Evolutionary conservation across 2,113 vertebrate species (phyloP).

Genomic region (Speoplatyrhinus poulsoni): DNA sequence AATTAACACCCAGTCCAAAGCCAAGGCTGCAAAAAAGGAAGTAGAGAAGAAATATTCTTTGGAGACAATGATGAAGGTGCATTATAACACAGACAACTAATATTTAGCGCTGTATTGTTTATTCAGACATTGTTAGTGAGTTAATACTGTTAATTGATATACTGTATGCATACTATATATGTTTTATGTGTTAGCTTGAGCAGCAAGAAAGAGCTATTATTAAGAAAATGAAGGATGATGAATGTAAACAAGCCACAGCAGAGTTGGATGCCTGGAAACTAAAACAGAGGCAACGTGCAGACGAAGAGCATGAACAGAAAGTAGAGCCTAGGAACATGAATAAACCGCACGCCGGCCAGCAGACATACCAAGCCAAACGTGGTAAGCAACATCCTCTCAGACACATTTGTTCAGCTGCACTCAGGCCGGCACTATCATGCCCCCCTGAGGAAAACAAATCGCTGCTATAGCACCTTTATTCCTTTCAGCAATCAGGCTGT

Average conservation of each 20-base stretch:
- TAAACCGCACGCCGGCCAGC: conserved; percentile 3
- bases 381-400: conserved; percentile 27
- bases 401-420: no score
- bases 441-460: no score
- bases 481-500: no score
- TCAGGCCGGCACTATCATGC: no score
- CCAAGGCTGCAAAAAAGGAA: conserved; percentile 73
- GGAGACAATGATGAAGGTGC: conserved; percentile 86
- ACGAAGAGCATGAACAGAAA: conserved; percentile 51
- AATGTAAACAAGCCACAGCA: conserved; percentile 74
- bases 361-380: conserved; percentile 17
- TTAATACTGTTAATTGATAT: not conserved
- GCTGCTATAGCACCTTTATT: no score
- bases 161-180: not conserved
- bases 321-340: conserved; percentile 43
- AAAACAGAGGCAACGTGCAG: conserved; percentile 61
- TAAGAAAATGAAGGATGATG: conserved; percentile 83
- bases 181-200: conserved; percentile 81
- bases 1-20: conserved; percentile 69
- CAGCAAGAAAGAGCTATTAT: conserved; percentile 82
- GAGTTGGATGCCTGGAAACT: conserved; percentile 86
- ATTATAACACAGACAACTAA: not conserved
- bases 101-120: not conserved
- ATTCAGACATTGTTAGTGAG: not conserved
- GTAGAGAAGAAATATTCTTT: conserved; percentile 84